Conservation (phyloP, 2,888 invertebrate species). For the Hesperia comma region DNA sequence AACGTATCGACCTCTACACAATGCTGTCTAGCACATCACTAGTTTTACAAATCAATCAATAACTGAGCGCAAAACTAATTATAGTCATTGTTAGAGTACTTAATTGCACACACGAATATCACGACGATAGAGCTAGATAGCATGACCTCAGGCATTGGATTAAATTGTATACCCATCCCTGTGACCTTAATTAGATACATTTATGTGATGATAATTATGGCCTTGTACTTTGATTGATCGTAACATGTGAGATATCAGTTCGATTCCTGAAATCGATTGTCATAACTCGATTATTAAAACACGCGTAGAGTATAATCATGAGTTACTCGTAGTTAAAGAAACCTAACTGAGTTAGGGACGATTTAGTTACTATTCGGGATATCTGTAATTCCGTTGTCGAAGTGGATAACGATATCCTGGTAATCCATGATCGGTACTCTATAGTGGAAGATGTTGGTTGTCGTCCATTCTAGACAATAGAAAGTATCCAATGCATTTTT, state of each 20-base stretch:
- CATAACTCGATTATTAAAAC: too few relatives aligned
- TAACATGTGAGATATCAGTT: background rate
- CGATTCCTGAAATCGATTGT: too few relatives aligned
- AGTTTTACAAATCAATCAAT: conserved; percentile 20
- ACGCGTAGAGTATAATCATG: too few relatives aligned
- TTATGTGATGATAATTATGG: background rate
- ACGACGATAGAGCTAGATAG: background rate
- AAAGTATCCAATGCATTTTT: too few relatives aligned
- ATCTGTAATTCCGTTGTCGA: too few relatives aligned
- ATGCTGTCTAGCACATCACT: conserved; percentile 3
- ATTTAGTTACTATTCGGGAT: too few relatives aligned
- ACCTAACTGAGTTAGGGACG: too few relatives aligned
- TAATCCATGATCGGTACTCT: too few relatives aligned
- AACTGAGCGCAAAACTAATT: conserved; percentile 14
- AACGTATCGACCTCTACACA: background rate
- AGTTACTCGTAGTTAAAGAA: too few relatives aligned
- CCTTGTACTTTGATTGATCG: conserved; percentile 4
- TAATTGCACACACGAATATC: conserved; percentile 2
- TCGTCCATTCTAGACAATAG: too few relatives aligned
- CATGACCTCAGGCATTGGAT: conserved; percentile 6
- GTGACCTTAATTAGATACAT: conserved; percentile 11
- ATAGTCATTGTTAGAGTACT: conserved; percentile 18
- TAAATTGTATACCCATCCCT: conserved; percentile 4
- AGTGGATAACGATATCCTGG: too few relatives aligned
- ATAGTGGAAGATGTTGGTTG: too few relatives aligned